Conservation (phyloP, 2,113 vertebrate genomes). For the Mastomys coucha region DNA sequence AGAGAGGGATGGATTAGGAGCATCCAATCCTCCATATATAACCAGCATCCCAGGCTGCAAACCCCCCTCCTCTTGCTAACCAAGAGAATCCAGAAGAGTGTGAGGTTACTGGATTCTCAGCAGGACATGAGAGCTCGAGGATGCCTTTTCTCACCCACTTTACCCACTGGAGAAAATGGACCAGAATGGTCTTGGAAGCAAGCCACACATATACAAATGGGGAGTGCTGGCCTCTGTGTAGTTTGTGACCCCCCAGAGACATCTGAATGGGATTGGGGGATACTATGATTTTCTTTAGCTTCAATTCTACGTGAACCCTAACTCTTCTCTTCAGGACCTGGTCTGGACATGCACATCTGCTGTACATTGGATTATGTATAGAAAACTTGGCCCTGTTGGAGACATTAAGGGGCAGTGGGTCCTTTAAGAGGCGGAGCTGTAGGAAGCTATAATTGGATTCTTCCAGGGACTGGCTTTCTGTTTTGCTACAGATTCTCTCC, state of each 20-base stretch:
- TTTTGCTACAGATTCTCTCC: background rate
- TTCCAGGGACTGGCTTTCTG: background rate
- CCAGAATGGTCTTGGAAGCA: background rate
- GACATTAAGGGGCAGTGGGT: background rate
- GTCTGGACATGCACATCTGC: background rate
- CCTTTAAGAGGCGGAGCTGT: background rate
- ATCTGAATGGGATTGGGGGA: rapidly evolving
- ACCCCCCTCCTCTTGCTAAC: background rate
- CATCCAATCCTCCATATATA: background rate
- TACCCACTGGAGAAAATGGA: background rate
- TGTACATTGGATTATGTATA: background rate
- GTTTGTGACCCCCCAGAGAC: background rate
- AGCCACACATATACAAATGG: background rate
- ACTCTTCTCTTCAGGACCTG: background rate
- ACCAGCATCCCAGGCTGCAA: background rate
- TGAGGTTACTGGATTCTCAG: background rate
- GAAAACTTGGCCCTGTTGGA: background rate
- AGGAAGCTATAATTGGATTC: no score
- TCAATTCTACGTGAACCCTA: background rate
- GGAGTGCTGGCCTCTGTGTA: background rate
- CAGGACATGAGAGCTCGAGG: background rate
- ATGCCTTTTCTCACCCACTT: background rate
- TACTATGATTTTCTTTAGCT: background rate
- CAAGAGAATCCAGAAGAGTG: background rate
- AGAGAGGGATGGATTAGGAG: background rate